Evolutionary conservation across 2,113 vertebrate genomes (phyloP).

Genomic region (Struthio camelus): DNA sequence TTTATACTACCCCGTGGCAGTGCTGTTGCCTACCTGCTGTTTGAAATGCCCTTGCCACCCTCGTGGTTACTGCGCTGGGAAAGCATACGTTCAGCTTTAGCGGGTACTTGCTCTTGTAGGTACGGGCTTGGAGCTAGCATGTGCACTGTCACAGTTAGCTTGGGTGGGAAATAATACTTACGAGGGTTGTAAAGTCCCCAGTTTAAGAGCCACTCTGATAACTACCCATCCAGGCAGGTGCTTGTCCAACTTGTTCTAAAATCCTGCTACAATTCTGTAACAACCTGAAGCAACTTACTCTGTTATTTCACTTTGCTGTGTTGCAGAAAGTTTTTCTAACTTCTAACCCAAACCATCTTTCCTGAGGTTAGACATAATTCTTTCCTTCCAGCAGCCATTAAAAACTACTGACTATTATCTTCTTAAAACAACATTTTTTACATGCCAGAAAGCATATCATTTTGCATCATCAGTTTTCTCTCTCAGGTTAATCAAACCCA

Average conservation of each 20-base stretch:
- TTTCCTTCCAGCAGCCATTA: not conserved
- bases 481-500: not conserved
- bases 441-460: not conserved
- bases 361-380: not conserved
- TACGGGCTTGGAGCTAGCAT: not conserved
- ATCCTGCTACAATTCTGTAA: not conserved
- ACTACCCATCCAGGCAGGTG: not conserved
- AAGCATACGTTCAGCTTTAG: not conserved
- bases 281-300: not conserved
- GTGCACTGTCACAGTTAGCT: not conserved
- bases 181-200: not conserved
- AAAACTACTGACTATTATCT: not conserved
- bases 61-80: not conserved
- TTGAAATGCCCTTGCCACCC: not conserved
- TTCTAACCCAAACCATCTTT: not conserved
- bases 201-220: not conserved
- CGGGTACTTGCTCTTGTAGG: not conserved
- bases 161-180: not conserved
- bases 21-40: not conserved
- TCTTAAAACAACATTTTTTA: not conserved
- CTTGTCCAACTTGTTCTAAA: not conserved
- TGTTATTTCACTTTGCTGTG: not conserved
- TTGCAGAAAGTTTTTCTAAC: not conserved
- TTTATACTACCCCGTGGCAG: not conserved
- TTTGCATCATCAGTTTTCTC: not conserved